Base-by-base conservation (phyloP, 2,113 vertebrate species). In the Ictalurus furcatus region DNA sequence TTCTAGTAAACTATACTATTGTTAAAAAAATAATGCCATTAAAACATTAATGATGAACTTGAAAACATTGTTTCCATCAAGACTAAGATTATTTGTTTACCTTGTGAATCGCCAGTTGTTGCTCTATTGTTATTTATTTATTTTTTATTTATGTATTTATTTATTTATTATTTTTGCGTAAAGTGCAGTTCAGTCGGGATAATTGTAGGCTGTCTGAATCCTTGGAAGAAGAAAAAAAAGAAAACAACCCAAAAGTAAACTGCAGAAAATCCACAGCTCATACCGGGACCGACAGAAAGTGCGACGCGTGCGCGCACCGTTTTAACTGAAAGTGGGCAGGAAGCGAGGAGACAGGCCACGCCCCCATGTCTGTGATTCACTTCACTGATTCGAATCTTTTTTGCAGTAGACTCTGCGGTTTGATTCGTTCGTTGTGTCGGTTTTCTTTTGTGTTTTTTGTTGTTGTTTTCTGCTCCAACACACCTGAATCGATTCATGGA, bases 251-350 rank as follows among this genome's bases (percentile, higher is more conserved):
- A 9, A 58, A 73, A 78, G 40, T 37, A 61, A 7, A 14, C 2
- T 83, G 54, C 37, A 74, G 65, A 48, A 44, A 82, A 80, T 85
- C 48, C 76, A 83, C 63, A 91, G 40, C 74, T 88, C 58, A 1
- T 37, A n/a, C 37, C 6, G 12, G 54, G 58, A 6, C 34, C 59
- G 61, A 88, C 58, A 85, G 88, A 89, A 73, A 48, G 23, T 80
- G 34, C 58, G 83, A n/a, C 52, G 78, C 82, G 56, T 89, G 44
- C 56, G 76, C 84, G 40, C 48, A 11, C 44, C 21, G 85, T 91
- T 87, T 91, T 91, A 90, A 91, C 88, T 84, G 84, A 58, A 90
- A 59, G 78, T 86, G 88, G 84, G 88, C 40, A 63, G 89, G 86
- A 88, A 52, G 40, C 19, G 6, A 61, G 25, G 69, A 63, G 61